Evolutionary conservation across 2,797 vertebrate genomes (phyloP).

Genomic region (Sebastes jordani): DNA sequence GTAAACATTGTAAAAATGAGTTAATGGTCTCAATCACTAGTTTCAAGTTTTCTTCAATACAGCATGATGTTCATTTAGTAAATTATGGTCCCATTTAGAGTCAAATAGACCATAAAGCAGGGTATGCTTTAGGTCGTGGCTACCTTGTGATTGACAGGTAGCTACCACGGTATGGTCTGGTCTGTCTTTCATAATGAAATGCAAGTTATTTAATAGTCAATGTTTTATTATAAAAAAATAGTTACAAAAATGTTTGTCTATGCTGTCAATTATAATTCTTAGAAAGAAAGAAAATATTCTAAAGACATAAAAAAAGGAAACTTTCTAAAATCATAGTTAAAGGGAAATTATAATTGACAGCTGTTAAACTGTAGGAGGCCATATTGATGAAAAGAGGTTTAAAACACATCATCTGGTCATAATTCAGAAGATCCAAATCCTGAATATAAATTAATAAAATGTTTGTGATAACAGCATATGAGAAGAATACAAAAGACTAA

Average conservation of each 20-base stretch:
- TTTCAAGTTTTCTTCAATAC: too few relatives aligned
- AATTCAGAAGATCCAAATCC: not conserved
- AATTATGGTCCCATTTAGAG: too few relatives aligned
- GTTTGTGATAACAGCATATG: not conserved
- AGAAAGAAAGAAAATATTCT: not conserved
- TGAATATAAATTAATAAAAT: not conserved
- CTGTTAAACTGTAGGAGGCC: not conserved
- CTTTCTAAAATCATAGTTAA: not conserved
- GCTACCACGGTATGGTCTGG: too few relatives aligned
- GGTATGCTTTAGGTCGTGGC: rapidly evolving
- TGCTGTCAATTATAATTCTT: not conserved
- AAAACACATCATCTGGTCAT: not conserved
- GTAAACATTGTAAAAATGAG: too few relatives aligned
- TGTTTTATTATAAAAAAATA: not conserved
- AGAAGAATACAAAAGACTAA: not conserved
- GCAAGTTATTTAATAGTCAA: not conserved
- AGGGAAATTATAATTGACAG: not conserved
- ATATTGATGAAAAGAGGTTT: not conserved
- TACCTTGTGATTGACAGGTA: too few relatives aligned
- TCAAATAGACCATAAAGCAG: too few relatives aligned
- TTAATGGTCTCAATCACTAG: too few relatives aligned
- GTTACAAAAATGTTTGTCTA: not conserved
- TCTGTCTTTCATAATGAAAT: not conserved
- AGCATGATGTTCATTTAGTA: too few relatives aligned
- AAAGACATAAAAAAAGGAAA: not conserved